phyloP scores from a whole-genome alignment of 1,140 invertebrate genomes.

The Danaus plexippus region DNA sequence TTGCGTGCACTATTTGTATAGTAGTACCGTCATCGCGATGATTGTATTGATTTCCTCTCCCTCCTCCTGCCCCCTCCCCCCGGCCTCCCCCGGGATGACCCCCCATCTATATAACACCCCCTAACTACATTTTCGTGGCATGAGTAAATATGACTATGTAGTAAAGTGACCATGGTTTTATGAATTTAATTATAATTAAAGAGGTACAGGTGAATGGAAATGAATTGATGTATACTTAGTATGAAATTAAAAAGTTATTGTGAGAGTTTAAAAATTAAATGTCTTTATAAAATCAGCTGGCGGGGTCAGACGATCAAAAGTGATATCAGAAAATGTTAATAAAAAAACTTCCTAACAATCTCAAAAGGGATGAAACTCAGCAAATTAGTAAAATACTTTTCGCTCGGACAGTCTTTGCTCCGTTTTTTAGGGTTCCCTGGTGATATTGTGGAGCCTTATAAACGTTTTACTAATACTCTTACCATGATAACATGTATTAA shows the following conservation, averaged over 20 bases:
- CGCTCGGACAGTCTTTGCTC: conserved; percentile 32
- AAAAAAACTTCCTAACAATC: conserved; percentile 33
- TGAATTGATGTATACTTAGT: too few relatives aligned
- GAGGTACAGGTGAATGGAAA: too few relatives aligned
- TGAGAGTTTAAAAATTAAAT: too few relatives aligned
- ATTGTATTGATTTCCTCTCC: conserved; percentile 51
- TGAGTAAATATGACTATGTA: conserved; percentile 14
- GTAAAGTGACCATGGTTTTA: too few relatives aligned
- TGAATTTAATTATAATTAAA: conserved; percentile 7
- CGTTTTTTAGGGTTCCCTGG: conserved; percentile 25
- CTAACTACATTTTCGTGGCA: conserved; percentile 11
- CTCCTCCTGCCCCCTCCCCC: conserved; percentile 24
- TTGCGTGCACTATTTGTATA: conserved; percentile 6
- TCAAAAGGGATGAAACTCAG: conserved; percentile 33
- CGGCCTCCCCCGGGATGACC: conserved; percentile 24
- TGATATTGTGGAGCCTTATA: too few relatives aligned
- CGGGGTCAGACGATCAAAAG: conserved; percentile 19
- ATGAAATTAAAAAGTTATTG: too few relatives aligned
- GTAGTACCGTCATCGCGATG: conserved; percentile 33
- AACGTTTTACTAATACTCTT: too few relatives aligned
- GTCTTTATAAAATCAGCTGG: background rate
- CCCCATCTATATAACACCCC: conserved; percentile 27
- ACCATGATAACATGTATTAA: too few relatives aligned
- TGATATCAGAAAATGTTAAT: conserved; percentile 35
- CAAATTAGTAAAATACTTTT: conserved; percentile 38